Percentiles rank a stretch among this genome's conserved stretches.
Conservation (phyloP, 2,888 invertebrate genomes). For the Limnephilus rhombicus region DNA sequence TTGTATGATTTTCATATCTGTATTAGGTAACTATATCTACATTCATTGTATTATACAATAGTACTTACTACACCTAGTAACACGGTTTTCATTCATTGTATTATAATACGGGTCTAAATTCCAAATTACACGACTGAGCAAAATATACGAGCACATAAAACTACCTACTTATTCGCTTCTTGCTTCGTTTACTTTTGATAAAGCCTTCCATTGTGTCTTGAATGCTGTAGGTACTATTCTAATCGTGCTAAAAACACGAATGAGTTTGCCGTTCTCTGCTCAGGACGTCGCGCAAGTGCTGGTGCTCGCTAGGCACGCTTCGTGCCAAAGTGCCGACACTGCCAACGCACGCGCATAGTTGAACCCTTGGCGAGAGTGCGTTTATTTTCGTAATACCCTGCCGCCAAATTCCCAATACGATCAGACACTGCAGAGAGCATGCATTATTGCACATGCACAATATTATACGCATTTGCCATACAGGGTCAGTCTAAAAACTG, state of each 20-base stretch:
- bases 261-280: neutral
- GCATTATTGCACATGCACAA: neutral
- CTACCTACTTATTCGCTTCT: neutral
- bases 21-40: neutral
- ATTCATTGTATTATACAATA: neutral
- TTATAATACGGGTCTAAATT: neutral
- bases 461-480: neutral
- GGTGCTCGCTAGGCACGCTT: neutral
- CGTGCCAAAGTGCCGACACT: neutral
- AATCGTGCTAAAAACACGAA: neutral
- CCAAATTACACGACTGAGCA: neutral
- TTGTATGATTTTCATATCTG: neutral
- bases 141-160: neutral
- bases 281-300: neutral
- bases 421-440: neutral
- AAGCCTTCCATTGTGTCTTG: neutral
- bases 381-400: constrained; percentile 13
- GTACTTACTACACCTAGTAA: neutral
- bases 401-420: neutral
- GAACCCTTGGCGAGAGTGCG: constrained; percentile 9
- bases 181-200: neutral
- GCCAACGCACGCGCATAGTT: neutral
- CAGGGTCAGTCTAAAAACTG: neutral
- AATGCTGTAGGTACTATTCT: neutral
- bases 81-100: neutral